Percentiles rank a stretch among this genome's conserved stretches.
Evolutionary conservation across 2,113 vertebrate genomes (phyloP).

Genomic region (Oryzias javanicus): DNA sequence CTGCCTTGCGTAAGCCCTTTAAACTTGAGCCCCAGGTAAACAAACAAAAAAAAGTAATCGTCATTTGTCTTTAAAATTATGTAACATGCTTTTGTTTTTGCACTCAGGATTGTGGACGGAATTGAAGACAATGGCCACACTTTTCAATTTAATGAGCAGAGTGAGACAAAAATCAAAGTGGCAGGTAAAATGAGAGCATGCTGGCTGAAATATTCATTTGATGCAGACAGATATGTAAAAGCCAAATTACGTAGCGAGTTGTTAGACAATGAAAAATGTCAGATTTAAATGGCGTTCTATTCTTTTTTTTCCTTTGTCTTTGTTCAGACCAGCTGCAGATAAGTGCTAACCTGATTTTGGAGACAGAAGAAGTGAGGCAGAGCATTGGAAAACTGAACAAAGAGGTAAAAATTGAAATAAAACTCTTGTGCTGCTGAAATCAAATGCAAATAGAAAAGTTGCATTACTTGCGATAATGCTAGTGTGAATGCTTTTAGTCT

Average conservation of each 20-base stretch:
- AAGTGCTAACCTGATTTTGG: conserved; percentile 70
- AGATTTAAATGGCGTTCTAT: neutral
- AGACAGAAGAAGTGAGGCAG: conserved; percentile 86
- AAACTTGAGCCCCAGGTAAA: conserved; percentile 90
- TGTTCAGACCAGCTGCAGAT: conserved; percentile 65
- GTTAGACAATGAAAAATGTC: neutral
- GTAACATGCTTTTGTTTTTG: conserved; percentile 21
- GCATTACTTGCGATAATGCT: too few relatives aligned
- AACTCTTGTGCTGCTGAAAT: neutral
- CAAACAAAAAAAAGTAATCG: neutral
- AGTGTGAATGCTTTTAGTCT: too few relatives aligned
- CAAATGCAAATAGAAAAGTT: too few relatives aligned
- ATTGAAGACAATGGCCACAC: conserved; percentile 84
- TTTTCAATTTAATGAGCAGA: conserved; percentile 84
- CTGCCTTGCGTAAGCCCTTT: conserved; percentile 80
- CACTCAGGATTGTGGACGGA: conserved; percentile 88
- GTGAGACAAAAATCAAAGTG: conserved; percentile 30
- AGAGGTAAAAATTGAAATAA: conserved; percentile 75
- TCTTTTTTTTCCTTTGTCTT: neutral
- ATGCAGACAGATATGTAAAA: neutral
- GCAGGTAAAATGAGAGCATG: conserved; percentile 55
- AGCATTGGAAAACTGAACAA: conserved; percentile 85
- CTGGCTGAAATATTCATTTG: neutral
- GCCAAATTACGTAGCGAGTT: too few relatives aligned
- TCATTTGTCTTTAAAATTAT: neutral